These are phyloP conservation scores for Uropetala carovei DNA, from an alignment of 2,888 invertebrate species.

Conservation along the genomic window DNA sequence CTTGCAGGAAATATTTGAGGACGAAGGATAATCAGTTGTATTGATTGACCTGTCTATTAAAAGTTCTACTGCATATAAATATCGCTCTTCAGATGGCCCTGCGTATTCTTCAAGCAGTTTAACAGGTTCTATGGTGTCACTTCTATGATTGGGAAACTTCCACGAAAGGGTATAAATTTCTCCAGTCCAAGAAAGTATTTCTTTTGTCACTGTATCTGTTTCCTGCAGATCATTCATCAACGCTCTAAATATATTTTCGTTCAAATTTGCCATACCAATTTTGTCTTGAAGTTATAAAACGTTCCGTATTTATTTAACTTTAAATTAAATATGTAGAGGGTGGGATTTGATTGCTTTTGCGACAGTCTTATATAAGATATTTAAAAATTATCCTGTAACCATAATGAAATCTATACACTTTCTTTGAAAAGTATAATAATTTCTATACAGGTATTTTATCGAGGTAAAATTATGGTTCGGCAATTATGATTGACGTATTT, in stretches of 20 bases:
- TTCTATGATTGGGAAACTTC: background rate
- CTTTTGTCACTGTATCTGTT: background rate
- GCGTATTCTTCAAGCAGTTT: background rate
- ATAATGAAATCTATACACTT: no score
- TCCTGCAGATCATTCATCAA: background rate
- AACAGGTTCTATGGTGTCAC: background rate
- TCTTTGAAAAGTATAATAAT: no score
- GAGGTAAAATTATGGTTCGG: no score
- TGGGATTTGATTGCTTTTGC: no score
- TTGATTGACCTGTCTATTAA: slow-evolving; percentile 14
- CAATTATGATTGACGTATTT: background rate
- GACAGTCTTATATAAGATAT: no score
- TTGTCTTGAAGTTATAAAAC: background rate
- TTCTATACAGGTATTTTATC: no score
- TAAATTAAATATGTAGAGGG: no score
- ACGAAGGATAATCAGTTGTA: background rate
- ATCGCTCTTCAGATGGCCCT: slow-evolving; percentile 14
- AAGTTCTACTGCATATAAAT: background rate
- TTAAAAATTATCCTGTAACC: no score
- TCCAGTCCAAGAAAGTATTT: slow-evolving; percentile 30
- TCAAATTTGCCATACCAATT: background rate
- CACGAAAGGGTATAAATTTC: slow-evolving; percentile 4
- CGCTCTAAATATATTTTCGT: slow-evolving; percentile 16
- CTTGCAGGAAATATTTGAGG: background rate
- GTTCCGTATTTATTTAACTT: no score